Percentiles rank a stretch among this genome's conserved stretches.
Conservation (phyloP, 2,888 invertebrate genomes). For the Marronus borbonicus region DNA sequence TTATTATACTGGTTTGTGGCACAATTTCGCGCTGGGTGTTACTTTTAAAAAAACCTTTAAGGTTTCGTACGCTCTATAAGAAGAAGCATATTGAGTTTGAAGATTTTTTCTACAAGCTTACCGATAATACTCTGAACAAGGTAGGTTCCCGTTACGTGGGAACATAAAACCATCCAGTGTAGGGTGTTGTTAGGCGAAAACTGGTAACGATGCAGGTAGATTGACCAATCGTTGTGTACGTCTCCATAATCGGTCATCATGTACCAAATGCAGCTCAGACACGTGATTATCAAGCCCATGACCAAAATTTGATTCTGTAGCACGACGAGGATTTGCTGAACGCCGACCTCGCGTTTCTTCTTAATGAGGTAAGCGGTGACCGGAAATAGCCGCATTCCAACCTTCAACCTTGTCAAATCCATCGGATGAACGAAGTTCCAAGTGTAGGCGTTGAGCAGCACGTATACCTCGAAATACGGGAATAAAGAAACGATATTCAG, state of each 20-base stretch:
- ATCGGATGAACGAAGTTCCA: background rate
- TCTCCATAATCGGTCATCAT: conserved; percentile 45
- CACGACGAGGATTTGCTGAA: conserved; percentile 48
- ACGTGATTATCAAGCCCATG: conserved; percentile 50
- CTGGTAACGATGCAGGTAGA: conserved; percentile 25
- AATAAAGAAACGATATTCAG: conserved; percentile 52
- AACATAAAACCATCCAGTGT: conserved; percentile 52
- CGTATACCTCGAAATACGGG: conserved; percentile 54
- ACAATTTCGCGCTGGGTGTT: too few species aligned
- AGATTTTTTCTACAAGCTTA: background rate
- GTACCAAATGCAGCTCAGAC: conserved; percentile 53
- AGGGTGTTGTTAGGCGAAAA: conserved; percentile 43
- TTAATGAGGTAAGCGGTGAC: conserved; percentile 48
- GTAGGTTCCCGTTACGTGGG: conserved; percentile 40
- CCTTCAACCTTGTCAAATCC: conserved; percentile 36
- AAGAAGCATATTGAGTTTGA: background rate
- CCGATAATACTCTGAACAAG: conserved; percentile 51
- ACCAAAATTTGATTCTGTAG: conserved; percentile 48
- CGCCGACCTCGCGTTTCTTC: conserved; percentile 46
- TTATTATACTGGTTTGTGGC: too few species aligned
- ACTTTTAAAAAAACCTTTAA: too few species aligned
- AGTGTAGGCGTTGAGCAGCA: conserved; percentile 49
- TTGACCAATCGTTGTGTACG: conserved; percentile 51
- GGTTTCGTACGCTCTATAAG: background rate
- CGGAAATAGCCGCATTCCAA: conserved; percentile 16